phyloP scores from a whole-genome alignment of 2,113 vertebrate species.

The Gallinago media region DNA sequence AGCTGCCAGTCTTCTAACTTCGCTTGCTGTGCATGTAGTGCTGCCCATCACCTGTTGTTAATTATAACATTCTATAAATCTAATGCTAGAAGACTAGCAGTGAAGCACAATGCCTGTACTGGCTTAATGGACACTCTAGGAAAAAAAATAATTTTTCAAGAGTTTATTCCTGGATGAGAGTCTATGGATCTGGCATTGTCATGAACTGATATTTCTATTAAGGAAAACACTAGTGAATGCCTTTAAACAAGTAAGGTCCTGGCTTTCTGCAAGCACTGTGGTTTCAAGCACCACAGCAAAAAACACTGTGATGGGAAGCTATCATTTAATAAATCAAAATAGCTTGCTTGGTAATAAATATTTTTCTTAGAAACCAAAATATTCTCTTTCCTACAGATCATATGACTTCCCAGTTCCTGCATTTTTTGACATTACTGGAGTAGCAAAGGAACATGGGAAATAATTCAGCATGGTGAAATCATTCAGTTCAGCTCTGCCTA shows the following conservation, averaged over 20 bases:
- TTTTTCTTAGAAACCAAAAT: constrained; percentile 56
- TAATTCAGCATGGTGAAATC: neutral
- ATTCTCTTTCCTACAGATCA: constrained; percentile 13
- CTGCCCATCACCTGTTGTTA: constrained; percentile 59
- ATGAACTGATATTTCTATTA: constrained; percentile 34
- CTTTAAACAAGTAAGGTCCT: constrained; percentile 43
- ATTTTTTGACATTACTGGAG: constrained; percentile 13
- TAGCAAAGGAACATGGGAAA: constrained; percentile 30
- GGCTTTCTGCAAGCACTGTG: neutral
- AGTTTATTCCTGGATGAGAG: constrained; percentile 33
- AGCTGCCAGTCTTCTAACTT: constrained; percentile 27
- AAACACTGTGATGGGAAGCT: constrained; percentile 4
- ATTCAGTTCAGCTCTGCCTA: neutral
- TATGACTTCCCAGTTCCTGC: constrained; percentile 19
- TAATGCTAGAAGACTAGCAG: neutral
- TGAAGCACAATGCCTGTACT: neutral
- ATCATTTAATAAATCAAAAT: constrained; percentile 64
- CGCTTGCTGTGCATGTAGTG: neutral
- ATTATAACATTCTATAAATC: constrained; percentile 68
- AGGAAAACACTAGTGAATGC: constrained; percentile 41
- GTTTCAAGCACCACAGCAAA: constrained; percentile 17
- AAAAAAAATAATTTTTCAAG: constrained; percentile 17
- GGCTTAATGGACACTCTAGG: neutral
- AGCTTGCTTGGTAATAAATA: constrained; percentile 44
- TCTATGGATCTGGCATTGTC: constrained; percentile 1